Evolutionary conservation across 2,113 vertebrate genomes (phyloP).

Genomic region (Gymnarchus niloticus): DNA sequence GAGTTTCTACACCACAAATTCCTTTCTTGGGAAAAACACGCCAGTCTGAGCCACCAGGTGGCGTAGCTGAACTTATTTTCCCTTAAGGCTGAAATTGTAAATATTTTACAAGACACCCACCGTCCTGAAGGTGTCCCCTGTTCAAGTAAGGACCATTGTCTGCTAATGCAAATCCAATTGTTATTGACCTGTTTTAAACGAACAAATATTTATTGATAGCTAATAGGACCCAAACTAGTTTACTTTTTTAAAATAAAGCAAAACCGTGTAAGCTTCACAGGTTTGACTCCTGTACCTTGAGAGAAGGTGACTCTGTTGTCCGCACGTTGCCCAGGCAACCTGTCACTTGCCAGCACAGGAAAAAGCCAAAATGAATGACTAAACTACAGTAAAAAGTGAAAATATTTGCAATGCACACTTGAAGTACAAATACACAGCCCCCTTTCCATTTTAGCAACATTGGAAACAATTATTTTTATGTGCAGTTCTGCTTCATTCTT

Average conservation of each 20-base stretch:
- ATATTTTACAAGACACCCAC: not conserved
- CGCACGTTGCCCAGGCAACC: not conserved
- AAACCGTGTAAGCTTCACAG: not conserved
- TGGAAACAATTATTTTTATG: not conserved
- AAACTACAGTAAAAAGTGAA: not conserved
- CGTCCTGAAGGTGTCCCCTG: not conserved
- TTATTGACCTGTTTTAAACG: not conserved
- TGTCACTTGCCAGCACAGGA: not conserved
- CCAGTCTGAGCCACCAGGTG: not conserved
- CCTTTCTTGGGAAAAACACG: not conserved
- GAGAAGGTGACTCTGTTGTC: not conserved
- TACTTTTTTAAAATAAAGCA: not conserved
- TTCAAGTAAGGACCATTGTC: not conserved
- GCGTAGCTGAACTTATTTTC: not conserved
- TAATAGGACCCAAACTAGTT: not conserved
- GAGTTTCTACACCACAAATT: not conserved
- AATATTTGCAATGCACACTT: not conserved
- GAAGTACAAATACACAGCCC: not conserved
- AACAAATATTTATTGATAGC: not conserved
- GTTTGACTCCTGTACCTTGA: not conserved
- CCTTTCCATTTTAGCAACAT: not conserved
- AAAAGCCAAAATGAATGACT: not conserved
- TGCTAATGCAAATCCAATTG: not conserved
- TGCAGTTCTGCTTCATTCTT: not conserved
- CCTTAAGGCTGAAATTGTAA: not conserved